phyloP scores from a whole-genome alignment of 2,797 vertebrate species.

The Urosaurus nigricauda region DNA sequence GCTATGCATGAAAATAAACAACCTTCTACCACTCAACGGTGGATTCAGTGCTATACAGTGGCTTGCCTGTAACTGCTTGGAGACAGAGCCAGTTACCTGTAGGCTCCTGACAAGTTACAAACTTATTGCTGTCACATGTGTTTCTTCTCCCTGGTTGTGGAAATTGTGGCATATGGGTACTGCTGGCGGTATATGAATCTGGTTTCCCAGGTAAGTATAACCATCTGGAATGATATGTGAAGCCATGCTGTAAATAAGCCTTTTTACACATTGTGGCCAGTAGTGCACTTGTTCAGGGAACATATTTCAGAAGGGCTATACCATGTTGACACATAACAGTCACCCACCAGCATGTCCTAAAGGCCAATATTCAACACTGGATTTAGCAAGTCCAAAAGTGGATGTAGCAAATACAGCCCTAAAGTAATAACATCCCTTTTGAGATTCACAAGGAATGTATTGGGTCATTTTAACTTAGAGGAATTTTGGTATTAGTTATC shows the following conservation, averaged over 20 bases:
- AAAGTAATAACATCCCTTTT: background rate
- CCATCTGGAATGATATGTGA: background rate
- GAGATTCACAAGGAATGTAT: background rate
- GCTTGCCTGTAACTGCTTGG: background rate
- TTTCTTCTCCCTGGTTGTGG: background rate
- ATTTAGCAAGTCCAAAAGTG: background rate
- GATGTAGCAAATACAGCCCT: conserved; percentile 6
- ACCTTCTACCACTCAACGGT: background rate
- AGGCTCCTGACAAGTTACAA: background rate
- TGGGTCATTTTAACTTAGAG: background rate
- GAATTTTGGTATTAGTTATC: background rate
- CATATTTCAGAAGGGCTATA: no score
- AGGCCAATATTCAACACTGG: background rate
- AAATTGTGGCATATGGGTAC: background rate
- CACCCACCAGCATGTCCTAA: background rate
- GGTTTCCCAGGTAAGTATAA: background rate
- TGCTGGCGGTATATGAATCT: background rate
- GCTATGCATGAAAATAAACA: background rate
- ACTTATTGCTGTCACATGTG: background rate
- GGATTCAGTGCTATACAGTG: background rate
- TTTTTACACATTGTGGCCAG: no score
- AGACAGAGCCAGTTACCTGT: background rate
- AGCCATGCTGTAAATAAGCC: background rate
- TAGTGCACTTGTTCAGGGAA: no score
- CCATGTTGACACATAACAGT: background rate